Evolutionary conservation across 2,797 vertebrate species (phyloP).

Genomic region (Microctenopoma lineatum): DNA sequence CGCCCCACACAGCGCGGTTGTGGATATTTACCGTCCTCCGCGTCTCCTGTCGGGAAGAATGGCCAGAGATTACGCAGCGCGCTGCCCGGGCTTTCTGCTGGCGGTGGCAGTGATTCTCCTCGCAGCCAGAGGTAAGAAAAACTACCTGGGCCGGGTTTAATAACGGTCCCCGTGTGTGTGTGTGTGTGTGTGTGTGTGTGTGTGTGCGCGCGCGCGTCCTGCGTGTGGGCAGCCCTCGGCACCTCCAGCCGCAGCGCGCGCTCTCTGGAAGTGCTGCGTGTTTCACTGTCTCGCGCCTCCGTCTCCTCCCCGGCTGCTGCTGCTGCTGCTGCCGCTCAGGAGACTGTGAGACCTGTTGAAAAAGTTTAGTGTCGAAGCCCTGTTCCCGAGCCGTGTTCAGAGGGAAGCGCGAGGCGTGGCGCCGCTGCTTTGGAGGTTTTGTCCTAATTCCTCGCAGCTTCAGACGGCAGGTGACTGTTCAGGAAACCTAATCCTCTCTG

Average conservation of each 20-base stretch:
- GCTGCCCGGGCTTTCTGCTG: conserved; percentile 59
- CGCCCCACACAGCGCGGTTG: conserved; percentile 36
- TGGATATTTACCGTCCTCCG: conserved; percentile 75
- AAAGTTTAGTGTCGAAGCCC: conserved; percentile 56
- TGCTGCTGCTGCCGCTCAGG: not conserved
- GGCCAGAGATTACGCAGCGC: conserved; percentile 69
- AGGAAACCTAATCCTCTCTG: conserved; percentile 66
- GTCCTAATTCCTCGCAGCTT: conserved; percentile 53
- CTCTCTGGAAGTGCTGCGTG: conserved; percentile 9
- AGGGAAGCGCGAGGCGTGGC: conserved; percentile 72
- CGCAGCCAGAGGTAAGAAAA: conserved; percentile 74
- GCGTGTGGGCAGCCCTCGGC: not conserved
- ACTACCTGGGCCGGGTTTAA: not conserved
- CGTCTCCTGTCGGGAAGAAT: conserved; percentile 63
- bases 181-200: too few species aligned
- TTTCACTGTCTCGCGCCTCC: conserved; percentile 6
- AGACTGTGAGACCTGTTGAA: conserved; percentile 34
- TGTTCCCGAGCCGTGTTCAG: not conserved
- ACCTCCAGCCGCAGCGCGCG: conserved; percentile 1
- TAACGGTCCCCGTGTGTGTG: not conserved
- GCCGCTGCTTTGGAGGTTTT: conserved; percentile 35
- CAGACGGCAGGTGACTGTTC: conserved; percentile 73
- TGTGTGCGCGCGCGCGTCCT: not conserved
- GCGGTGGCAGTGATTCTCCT: conserved; percentile 58
- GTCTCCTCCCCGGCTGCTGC: conserved; percentile 2